These are phyloP conservation scores for Xestoiulus laeticollis DNA, from an alignment of 2,888 invertebrate species.

Conservation along the genomic window DNA sequence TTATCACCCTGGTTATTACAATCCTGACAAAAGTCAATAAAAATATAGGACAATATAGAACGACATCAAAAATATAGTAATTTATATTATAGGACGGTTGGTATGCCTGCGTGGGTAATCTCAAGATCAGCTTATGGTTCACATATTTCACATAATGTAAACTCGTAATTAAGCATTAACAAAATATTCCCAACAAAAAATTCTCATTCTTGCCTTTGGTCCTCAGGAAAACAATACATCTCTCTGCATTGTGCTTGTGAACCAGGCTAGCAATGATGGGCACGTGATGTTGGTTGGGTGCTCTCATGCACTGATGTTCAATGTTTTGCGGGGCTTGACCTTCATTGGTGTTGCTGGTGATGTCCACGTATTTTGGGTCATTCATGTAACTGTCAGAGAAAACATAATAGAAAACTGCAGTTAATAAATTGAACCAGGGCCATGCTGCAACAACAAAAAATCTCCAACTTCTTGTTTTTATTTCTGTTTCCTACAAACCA, in stretches of 20 bases:
- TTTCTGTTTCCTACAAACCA: too few species aligned
- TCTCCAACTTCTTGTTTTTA: too few species aligned
- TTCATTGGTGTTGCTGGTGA: not conserved
- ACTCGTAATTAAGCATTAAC: too few species aligned
- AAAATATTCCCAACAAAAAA: too few species aligned
- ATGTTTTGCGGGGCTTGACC: constrained; percentile 50
- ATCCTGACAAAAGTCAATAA: too few species aligned
- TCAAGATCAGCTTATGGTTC: too few species aligned
- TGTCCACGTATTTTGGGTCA: constrained; percentile 48
- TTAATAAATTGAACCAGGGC: too few species aligned
- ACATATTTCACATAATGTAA: too few species aligned
- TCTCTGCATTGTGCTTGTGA: constrained; percentile 36
- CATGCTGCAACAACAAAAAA: too few species aligned
- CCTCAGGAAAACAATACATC: constrained; percentile 48
- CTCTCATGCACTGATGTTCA: constrained; percentile 52
- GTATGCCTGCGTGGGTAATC: too few species aligned
- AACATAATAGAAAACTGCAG: not conserved
- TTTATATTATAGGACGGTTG: not conserved
- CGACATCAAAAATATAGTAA: not conserved
- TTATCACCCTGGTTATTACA: too few species aligned
- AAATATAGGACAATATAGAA: too few species aligned
- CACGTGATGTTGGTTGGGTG: not conserved
- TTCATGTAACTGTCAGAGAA: constrained; percentile 46
- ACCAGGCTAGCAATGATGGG: constrained; percentile 46
- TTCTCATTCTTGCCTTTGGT: constrained; percentile 40